Conservation (phyloP, 2,113 vertebrate genomes). For the Oenanthe melanoleuca region DNA sequence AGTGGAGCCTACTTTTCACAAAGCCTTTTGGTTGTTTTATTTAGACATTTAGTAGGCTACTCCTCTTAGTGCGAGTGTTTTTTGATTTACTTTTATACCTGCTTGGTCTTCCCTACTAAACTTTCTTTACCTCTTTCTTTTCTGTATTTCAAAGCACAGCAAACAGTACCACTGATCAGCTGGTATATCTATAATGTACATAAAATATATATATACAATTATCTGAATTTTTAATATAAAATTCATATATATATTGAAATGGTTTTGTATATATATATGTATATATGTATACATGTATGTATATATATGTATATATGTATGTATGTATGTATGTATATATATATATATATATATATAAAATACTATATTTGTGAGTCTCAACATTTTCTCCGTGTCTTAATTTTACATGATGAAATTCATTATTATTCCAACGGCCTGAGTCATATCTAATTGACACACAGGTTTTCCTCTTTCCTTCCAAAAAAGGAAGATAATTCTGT, state of each 20-base stretch:
- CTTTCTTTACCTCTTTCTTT: neutral
- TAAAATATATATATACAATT: neutral
- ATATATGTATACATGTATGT: no score
- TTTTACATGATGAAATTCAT: neutral
- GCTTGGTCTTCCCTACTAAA: neutral
- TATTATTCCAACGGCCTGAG: neutral
- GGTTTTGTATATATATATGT: neutral
- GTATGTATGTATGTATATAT: no score
- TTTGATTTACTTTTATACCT: neutral
- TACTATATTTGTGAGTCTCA: neutral
- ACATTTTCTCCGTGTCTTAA: neutral
- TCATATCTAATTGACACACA: neutral
- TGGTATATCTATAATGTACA: fast-evolving
- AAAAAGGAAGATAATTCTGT: neutral
- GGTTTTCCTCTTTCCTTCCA: neutral
- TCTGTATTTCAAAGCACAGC: neutral
- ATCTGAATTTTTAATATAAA: neutral
- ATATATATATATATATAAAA: neutral
- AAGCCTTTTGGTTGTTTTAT: neutral
- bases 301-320: no score
- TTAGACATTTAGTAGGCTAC: neutral
- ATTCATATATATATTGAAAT: neutral
- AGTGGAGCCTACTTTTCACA: neutral
- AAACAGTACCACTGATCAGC: neutral
- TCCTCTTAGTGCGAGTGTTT: neutral